Conservation (phyloP, 2,888 invertebrate genomes). For the Liopterus haemorrhoidalis region DNA sequence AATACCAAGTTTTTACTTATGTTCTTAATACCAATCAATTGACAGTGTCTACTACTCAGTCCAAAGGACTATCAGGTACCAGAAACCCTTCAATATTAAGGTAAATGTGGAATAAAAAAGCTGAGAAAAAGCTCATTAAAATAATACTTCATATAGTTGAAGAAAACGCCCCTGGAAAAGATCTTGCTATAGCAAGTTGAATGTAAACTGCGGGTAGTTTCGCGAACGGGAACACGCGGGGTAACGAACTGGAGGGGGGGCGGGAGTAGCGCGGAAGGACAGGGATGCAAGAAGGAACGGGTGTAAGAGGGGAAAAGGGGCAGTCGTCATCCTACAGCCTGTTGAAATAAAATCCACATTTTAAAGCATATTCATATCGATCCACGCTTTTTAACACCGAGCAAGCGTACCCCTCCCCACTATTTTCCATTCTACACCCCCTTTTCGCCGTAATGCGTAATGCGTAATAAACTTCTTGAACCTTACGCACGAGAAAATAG, state of each 20-base stretch:
- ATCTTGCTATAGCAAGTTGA: conserved; percentile 35
- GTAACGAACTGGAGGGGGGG: conserved; percentile 32
- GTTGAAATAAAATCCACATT: conserved; percentile 59
- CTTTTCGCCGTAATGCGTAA: conserved; percentile 31
- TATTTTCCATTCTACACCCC: conserved; percentile 31
- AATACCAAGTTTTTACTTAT: too few species aligned
- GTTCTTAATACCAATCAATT: too few species aligned
- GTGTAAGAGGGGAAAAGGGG: conserved; percentile 39
- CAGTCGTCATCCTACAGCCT: conserved; percentile 43
- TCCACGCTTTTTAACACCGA: conserved; percentile 56
- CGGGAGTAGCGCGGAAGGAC: conserved; percentile 25
- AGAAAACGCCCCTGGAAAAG: too few species aligned
- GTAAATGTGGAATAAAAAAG: conserved; percentile 7
- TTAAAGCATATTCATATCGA: conserved; percentile 62
- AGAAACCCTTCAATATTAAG: too few species aligned
- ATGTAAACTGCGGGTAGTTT: conserved; percentile 44
- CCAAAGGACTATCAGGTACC: too few species aligned
- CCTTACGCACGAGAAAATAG: conserved; percentile 36
- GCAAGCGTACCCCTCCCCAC: conserved; percentile 39
- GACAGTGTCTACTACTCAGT: too few species aligned
- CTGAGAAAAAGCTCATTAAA: conserved; percentile 8
- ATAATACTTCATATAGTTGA: too few species aligned
- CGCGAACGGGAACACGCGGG: conserved; percentile 26
- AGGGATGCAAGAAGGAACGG: conserved; percentile 27
- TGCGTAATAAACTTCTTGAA: conserved; percentile 35